Conservation (phyloP, 2,797 vertebrate species). For the Bovichtus diacanthus region DNA sequence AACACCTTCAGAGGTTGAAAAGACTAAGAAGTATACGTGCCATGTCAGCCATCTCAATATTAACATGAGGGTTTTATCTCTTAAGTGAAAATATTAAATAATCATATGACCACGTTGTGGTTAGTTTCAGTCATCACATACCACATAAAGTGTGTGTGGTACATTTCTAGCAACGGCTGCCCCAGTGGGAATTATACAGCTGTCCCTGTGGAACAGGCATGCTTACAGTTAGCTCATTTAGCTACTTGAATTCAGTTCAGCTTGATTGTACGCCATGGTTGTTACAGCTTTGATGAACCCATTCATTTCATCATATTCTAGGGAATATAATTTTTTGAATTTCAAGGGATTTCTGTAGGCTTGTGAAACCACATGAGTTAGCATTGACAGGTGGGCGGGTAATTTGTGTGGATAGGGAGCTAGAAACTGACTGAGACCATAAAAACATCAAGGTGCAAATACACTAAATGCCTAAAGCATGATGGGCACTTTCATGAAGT, state of each 20-base stretch:
- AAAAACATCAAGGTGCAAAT: constrained; percentile 31
- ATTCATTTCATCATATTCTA: neutral
- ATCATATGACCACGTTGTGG: neutral
- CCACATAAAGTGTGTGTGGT: neutral
- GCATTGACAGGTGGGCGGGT: neutral
- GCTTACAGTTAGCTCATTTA: constrained; percentile 12
- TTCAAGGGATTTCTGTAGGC: neutral
- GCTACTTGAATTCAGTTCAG: constrained; percentile 9
- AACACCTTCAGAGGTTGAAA: constrained; percentile 17
- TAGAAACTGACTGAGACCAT: constrained; percentile 19
- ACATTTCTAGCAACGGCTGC: constrained; percentile 6
- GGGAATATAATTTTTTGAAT: neutral
- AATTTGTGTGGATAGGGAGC: neutral
- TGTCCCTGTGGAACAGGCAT: neutral
- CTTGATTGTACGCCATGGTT: neutral
- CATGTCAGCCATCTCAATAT: neutral
- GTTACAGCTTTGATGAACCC: constrained; percentile 3
- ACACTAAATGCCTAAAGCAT: constrained; percentile 8
- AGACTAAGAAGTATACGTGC: neutral
- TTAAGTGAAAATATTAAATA: neutral
- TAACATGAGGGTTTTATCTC: neutral
- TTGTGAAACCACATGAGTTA: constrained; percentile 3
- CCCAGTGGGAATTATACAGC: constrained; percentile 12
- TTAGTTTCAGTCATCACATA: neutral
- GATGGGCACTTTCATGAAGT: neutral